These are phyloP conservation scores for Euclidia mi DNA, from an alignment of 2,888 invertebrate genomes.

Conservation along the genomic window DNA sequence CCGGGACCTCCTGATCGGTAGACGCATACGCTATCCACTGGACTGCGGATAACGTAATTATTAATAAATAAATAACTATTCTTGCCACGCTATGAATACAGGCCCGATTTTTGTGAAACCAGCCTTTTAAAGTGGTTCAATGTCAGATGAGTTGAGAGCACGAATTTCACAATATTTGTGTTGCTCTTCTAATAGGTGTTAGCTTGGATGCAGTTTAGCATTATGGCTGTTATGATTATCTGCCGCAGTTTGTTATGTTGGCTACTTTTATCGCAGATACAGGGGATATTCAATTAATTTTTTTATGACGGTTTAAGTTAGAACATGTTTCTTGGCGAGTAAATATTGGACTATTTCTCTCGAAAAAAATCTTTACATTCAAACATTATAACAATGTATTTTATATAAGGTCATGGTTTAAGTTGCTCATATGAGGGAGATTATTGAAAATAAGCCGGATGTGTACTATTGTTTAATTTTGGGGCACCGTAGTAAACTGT, in stretches of 20 bases:
- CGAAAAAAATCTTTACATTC: too few species aligned
- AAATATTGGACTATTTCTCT: too few species aligned
- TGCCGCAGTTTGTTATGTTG: slow-evolving; percentile 35
- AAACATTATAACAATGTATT: too few species aligned
- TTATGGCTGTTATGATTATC: slow-evolving; percentile 58
- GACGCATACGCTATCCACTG: too few species aligned
- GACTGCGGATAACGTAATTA: too few species aligned
- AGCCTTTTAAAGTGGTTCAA: slow-evolving; percentile 55
- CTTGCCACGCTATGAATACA: slow-evolving; percentile 17
- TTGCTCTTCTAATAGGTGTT: slow-evolving; percentile 61
- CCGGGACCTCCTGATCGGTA: too few species aligned
- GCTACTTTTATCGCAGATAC: slow-evolving; percentile 45
- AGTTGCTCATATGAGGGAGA: too few species aligned
- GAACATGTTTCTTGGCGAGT: neutral
- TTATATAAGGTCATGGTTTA: too few species aligned
- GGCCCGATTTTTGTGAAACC: slow-evolving; percentile 14
- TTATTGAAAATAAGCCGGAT: too few species aligned
- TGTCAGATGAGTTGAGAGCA: slow-evolving; percentile 60
- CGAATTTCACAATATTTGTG: slow-evolving; percentile 66
- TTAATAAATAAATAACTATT: neutral
- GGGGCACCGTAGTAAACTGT: too few species aligned
- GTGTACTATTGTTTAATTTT: too few species aligned
- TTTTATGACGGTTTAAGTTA: neutral
- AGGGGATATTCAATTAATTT: slow-evolving; percentile 31
- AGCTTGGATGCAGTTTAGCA: slow-evolving; percentile 49